Evolutionary conservation across 2,113 vertebrate species (phyloP), one percentile per base, ranked within the genome.

Genomic region (Passer domesticus): DNA sequence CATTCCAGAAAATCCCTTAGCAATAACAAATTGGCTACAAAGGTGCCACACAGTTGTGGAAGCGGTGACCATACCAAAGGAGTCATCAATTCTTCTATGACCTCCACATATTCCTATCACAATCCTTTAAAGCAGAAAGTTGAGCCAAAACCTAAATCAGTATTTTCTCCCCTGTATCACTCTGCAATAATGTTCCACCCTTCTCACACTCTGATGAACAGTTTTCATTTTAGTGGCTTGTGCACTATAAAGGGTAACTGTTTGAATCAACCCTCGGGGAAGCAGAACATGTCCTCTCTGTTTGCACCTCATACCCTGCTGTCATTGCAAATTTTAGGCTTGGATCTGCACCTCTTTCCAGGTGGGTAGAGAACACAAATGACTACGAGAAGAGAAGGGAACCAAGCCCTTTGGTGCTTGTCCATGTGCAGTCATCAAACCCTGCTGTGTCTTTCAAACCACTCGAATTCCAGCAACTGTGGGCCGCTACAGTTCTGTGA

Each of bases 1-100:
- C 64, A 62, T 58, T 66, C 64, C 69, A 89, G 75, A 93, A 93
- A 90, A 92, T 44, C 27, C n/a, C 37, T 53, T 53, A n/a, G 63
- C 49, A 69, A 52, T n/a, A 88, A 52, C 13, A 28, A 69, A 69
- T 5, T 73, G 59, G 24, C 31, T 80, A 19, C 27, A 50, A 77
- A 69, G 17, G 31, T 89, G 46, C 8, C 55, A 63, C 33, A 43
- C 1, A 3, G 44, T 52, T 83, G 41, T 62, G 53, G 67, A 89
- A 64, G 80, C 33, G 15, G 18, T 11, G 27, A 59, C 13, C 64
- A 22, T 19, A 84, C 4, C 37, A 67, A 74, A 89, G n/a, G 15
- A 84, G 27, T 13, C 31, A 70, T 30, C 53, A 44, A 12, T 20
- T 67, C 43, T 84, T 37, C 46, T 67, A 2, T 4, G 30, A 63